Evolutionary conservation across 2,888 invertebrate genomes (phyloP).

Genomic region (Cotesia congregata): DNA sequence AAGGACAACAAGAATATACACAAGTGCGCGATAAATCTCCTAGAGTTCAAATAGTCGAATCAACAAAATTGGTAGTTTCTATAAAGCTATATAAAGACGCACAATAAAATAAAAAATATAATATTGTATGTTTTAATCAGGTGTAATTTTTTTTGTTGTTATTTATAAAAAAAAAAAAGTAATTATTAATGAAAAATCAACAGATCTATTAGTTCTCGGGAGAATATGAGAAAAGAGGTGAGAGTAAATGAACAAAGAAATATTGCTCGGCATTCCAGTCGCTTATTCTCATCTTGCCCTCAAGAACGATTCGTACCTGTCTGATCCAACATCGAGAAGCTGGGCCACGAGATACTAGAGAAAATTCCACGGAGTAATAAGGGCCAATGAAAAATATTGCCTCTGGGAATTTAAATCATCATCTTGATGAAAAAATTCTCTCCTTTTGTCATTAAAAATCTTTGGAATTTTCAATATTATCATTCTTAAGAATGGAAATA

Average conservation of each 20-base stretch:
- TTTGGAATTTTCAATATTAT: constrained; percentile 32
- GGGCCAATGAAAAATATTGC: constrained; percentile 41
- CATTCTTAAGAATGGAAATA: not conserved
- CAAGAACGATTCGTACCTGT: constrained; percentile 37
- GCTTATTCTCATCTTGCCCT: constrained; percentile 34
- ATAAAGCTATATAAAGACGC: constrained; percentile 3
- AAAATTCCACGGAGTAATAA: constrained; percentile 37
- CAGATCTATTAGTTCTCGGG: not conserved
- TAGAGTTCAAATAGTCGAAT: constrained; percentile 22
- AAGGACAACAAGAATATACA: constrained; percentile 2
- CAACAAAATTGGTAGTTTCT: constrained; percentile 4
- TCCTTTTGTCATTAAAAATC: constrained; percentile 30
- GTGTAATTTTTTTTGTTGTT: not conserved
- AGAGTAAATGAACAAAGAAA: constrained; percentile 20
- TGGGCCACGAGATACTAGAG: constrained; percentile 9
- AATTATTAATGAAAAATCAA: no score
- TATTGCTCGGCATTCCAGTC: constrained; percentile 41
- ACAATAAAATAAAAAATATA: constrained; percentile 21
- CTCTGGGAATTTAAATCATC: constrained; percentile 38
- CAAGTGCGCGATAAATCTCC: constrained; percentile 35
- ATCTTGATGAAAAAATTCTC: constrained; percentile 37
- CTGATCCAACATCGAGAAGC: constrained; percentile 24
- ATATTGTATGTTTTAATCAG: no score
- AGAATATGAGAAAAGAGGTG: not conserved
- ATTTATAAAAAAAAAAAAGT: not conserved